Evolutionary conservation across 2,888 invertebrate genomes (phyloP).

Genomic region (Eledona agricola): DNA sequence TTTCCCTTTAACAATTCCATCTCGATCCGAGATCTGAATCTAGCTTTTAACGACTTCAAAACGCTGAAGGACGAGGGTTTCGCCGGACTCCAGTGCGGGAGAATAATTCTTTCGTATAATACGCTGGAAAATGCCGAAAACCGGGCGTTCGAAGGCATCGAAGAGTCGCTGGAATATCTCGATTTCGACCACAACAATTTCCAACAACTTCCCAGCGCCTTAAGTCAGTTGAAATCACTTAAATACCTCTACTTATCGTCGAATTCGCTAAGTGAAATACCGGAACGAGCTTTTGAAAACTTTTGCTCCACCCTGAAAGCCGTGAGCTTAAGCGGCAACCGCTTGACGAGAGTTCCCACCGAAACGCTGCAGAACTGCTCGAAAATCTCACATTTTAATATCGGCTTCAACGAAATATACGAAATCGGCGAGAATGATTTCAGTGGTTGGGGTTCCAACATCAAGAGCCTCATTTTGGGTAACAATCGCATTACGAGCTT

Average conservation of each 20-base stretch:
- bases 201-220: constrained; percentile 73
- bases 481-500: constrained; percentile 84
- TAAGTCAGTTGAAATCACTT: constrained; percentile 73
- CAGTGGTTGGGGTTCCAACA: constrained; percentile 77
- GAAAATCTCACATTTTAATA: constrained; percentile 83
- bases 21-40: constrained; percentile 80
- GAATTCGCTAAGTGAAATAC: constrained; percentile 74
- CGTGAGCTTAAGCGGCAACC: constrained; percentile 83
- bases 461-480: constrained; percentile 82
- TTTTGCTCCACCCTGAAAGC: constrained; percentile 75
- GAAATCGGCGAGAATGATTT: constrained; percentile 82
- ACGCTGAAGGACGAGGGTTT: constrained; percentile 74
- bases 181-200: constrained; percentile 85
- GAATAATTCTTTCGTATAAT: constrained; percentile 83
- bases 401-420: constrained; percentile 87
- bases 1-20: constrained; percentile 75
- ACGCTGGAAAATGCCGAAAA: constrained; percentile 74
- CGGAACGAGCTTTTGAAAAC: constrained; percentile 69
- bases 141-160: constrained; percentile 77
- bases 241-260: constrained; percentile 85
- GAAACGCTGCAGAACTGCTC: constrained; percentile 75
- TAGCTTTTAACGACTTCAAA: constrained; percentile 81
- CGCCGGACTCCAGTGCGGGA: constrained; percentile 71
- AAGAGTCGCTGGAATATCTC: constrained; percentile 79
- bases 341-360: constrained; percentile 76